Conservation (phyloP, 2,113 vertebrate genomes). For the Scortum barcoo region DNA sequence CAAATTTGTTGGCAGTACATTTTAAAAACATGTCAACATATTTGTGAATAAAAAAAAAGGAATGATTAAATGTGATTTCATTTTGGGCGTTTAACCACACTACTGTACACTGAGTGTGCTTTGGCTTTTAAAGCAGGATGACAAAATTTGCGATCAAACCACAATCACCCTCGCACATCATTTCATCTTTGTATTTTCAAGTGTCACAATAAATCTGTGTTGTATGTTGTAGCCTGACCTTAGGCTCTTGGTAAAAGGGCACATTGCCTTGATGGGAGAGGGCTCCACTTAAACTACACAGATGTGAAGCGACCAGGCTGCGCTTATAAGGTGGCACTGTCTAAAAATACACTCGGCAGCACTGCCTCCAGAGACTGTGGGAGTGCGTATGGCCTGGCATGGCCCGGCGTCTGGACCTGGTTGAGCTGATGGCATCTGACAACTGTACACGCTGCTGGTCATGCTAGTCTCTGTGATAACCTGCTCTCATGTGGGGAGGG, state of each 20-base stretch:
- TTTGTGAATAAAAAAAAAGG: not conserved
- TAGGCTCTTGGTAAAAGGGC: constrained; percentile 65
- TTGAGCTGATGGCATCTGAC: constrained; percentile 78
- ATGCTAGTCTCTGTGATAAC: constrained; percentile 69
- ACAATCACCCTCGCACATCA: constrained; percentile 32
- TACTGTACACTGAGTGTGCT: not conserved
- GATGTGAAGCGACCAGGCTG: constrained; percentile 72
- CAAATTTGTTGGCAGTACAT: not conserved
- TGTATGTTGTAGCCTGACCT: constrained; percentile 50
- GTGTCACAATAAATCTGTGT: constrained; percentile 60
- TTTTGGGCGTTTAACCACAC: not conserved
- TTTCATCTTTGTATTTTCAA: constrained; percentile 31
- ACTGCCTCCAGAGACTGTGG: constrained; percentile 63
- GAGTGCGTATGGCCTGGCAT: constrained; percentile 56
- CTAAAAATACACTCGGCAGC: constrained; percentile 76
- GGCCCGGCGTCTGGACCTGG: constrained; percentile 61
- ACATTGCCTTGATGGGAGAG: constrained; percentile 53
- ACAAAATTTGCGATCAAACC: constrained; percentile 22
- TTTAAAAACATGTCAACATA: not conserved
- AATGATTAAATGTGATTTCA: not conserved
- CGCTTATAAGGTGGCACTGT: constrained; percentile 70
- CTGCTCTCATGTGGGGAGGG: constrained; percentile 60
- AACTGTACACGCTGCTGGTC: constrained; percentile 75
- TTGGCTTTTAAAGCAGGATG: constrained; percentile 2
- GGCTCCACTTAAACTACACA: constrained; percentile 59